Evolutionary conservation across 1,140 invertebrate genomes (phyloP), one percentile per base, ranked within the genome.

Genomic region (Drosophila sulfurigaster): DNA sequence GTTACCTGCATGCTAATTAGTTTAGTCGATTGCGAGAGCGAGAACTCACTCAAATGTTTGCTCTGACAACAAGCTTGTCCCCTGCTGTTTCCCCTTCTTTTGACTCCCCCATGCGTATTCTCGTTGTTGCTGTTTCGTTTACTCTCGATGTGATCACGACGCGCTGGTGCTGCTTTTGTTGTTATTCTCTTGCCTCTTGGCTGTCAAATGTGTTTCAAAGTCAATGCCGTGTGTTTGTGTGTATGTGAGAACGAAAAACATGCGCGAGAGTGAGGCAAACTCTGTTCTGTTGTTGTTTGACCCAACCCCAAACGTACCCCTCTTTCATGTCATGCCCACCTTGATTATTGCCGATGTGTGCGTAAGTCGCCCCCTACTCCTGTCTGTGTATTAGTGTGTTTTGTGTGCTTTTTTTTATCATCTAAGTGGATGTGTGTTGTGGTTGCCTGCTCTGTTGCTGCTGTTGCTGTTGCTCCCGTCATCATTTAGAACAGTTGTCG

Each of bases 151-250:
- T 51, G 75, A 83, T 81, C 79, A 66, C 49, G 69, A 56, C 35
- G 43, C 35, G 60, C 46, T 25, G 20, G 20, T 46, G 20, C 25
- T 49, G 63, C 45, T 54, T 25, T 72, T 59, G 30, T 64, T 35
- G 49, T n/a, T 38, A 1, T 38, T 38, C 7, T 38, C 20, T 20
- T 20, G 20, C 20, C 20, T 38, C 35, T 38, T 60, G 62, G 46
- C 64, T 74, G 85, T 89, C 85, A 89, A 89, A 89, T 89, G 65
- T 76, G 72, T 79, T 89, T 89, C 85, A 89, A 89, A 89, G 81
- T 89, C 81, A 85, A 65, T 66, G 68, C 32, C 78, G 81, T 68
- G 64, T 71, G 60, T 43, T 11, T 43, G 41, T 43, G 35, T 38
- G 35, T 88, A 75, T 60, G 75, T 69, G 75, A 46, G 52, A 60